These are phyloP conservation scores for Lophochroa leadbeateri DNA, from an alignment of 2,113 vertebrate species.

Conservation along the genomic window DNA sequence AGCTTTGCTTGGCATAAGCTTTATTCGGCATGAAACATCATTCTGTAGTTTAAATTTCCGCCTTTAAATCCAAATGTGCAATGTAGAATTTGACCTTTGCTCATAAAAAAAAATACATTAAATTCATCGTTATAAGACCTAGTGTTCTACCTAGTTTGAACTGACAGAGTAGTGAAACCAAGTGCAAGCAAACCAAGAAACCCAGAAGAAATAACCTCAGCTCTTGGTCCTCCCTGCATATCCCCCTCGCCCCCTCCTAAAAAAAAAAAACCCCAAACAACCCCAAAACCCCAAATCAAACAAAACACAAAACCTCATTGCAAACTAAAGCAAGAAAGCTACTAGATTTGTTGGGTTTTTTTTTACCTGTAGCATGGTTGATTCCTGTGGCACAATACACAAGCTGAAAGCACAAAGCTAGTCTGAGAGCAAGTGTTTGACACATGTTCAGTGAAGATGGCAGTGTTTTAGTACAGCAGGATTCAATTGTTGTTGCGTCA, in stretches of 20 bases:
- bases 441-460: constrained; percentile 61
- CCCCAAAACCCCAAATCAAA: neutral
- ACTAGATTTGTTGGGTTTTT: neutral
- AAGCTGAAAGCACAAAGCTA: neutral
- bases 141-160: neutral
- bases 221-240: neutral
- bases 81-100: constrained; percentile 49
- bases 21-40: constrained; percentile 67
- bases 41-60: constrained; percentile 70
- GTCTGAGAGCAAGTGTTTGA: constrained; percentile 61
- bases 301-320: neutral
- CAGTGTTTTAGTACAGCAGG: constrained; percentile 32
- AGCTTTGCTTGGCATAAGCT: constrained; percentile 66
- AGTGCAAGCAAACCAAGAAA: neutral
- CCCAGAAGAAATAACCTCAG: neutral
- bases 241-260: rapidly evolving
- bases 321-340: neutral
- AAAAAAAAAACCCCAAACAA: too few species aligned
- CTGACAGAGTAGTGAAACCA: neutral
- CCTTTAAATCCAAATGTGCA: constrained; percentile 67
- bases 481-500: constrained; percentile 65
- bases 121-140: constrained; percentile 8
- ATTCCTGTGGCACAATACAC: neutral
- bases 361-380: neutral
- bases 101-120: constrained; percentile 48